These are phyloP conservation scores for Muraenolepis orangiensis DNA, from an alignment of 2,797 vertebrate genomes.

Conservation along the genomic window DNA sequence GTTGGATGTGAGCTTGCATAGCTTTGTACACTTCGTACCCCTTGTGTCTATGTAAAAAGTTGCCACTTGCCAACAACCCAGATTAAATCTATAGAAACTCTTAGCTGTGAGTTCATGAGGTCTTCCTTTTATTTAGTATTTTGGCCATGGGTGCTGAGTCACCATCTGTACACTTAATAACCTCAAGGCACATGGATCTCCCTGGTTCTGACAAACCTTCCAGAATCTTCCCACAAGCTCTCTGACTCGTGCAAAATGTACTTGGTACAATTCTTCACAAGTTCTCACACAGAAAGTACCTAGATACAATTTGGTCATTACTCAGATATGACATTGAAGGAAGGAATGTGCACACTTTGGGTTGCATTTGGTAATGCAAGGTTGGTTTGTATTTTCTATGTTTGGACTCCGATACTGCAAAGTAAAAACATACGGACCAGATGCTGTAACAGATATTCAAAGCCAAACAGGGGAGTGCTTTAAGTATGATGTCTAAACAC, in stretches of 20 bases:
- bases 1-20: conserved; percentile 17
- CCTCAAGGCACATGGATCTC: background rate
- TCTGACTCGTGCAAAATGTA: conserved; percentile 13
- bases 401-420: background rate
- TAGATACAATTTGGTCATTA: conserved; percentile 2
- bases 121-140: background rate
- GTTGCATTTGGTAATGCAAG: background rate
- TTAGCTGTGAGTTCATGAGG: background rate
- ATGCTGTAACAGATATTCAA: background rate
- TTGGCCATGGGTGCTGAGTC: background rate
- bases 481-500: background rate
- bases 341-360: background rate
- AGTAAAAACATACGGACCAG: background rate
- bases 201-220: conserved; percentile 1
- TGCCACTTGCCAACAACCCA: conserved; percentile 12
- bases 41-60: conserved; percentile 25
- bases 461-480: background rate
- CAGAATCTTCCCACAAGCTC: background rate
- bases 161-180: background rate
- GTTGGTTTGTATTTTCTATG: background rate
- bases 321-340: background rate
- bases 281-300: background rate
- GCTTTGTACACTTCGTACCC: background rate
- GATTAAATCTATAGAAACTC: background rate
- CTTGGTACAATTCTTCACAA: conserved; percentile 4